Conservation (phyloP, 30 jellyfish, hydroid and myxozoan genomes). For the Hydractinia symbiolongicarpus region DNA sequence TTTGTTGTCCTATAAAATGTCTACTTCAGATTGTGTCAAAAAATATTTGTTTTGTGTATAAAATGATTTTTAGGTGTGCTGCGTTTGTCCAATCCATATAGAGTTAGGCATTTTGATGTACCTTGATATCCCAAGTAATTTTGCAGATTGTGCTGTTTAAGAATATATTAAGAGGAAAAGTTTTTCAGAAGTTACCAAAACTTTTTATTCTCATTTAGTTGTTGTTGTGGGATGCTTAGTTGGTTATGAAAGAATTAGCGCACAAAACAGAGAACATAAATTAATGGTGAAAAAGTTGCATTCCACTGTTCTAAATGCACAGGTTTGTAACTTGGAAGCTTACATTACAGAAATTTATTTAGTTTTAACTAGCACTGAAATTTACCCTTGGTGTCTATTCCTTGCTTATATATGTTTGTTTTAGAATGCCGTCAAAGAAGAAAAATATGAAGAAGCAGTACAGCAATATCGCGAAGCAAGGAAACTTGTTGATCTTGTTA, state of each 20-base stretch:
- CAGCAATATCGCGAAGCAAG: slow-evolving; percentile 56
- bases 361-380: background rate
- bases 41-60: too few relatives aligned
- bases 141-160: too few relatives aligned
- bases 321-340: slow-evolving; percentile 2
- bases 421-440: slow-evolving; percentile 66
- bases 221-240: slow-evolving; percentile 28
- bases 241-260: slow-evolving; percentile 15
- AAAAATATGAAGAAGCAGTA: slow-evolving; percentile 68
- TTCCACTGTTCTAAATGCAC: slow-evolving; percentile 26
- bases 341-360: background rate
- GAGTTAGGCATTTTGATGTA: too few relatives aligned
- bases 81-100: too few relatives aligned
- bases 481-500: slow-evolving; percentile 51
- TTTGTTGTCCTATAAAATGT: background rate
- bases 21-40: background rate
- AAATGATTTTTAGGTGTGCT: too few relatives aligned
- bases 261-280: slow-evolving; percentile 7
- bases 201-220: background rate
- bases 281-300: slow-evolving; percentile 18
- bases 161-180: background rate
- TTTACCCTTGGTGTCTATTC: background rate
- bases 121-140: too few relatives aligned
- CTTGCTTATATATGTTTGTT: background rate
- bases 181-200: background rate